Conservation (phyloP, 1,140 invertebrate genomes). For the Zaprionus kolodkinae region DNA sequence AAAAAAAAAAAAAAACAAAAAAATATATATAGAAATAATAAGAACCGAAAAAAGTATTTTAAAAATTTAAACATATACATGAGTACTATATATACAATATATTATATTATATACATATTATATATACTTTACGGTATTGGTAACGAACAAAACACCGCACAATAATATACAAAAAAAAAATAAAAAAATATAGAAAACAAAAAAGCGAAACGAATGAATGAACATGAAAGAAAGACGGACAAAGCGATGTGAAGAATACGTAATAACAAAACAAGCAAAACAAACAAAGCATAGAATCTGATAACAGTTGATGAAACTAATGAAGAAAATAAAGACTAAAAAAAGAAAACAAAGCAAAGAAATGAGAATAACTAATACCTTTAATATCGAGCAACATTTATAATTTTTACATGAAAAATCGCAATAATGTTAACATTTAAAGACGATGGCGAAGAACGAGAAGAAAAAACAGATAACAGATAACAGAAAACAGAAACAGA, state of each 20-base stretch:
- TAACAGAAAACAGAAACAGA: conserved; percentile 53
- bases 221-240: conserved; percentile 9
- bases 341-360: conserved; percentile 10
- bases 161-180: conserved; percentile 77
- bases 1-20: conserved; percentile 32
- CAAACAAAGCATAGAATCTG: conserved; percentile 26
- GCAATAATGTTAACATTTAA: conserved; percentile 80
- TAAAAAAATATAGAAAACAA: conserved; percentile 40
- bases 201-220: conserved; percentile 13
- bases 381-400: conserved; percentile 64
- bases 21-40: conserved; percentile 34
- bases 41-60: conserved; percentile 79
- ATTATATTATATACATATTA: conserved; percentile 73
- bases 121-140: conserved; percentile 76
- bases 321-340: conserved; percentile 66
- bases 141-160: conserved; percentile 82
- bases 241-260: conserved; percentile 55
- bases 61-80: conserved; percentile 82
- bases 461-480: conserved; percentile 37
- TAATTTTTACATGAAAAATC: conserved; percentile 78
- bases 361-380: conserved; percentile 20
- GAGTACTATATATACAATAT: conserved; percentile 72
- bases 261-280: conserved; percentile 40
- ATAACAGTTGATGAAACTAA: conserved; percentile 59
- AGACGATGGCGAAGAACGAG: conserved; percentile 36